Evolutionary conservation across 2,797 vertebrate species (phyloP).

Genomic region (Setipinna tenuifilis): DNA sequence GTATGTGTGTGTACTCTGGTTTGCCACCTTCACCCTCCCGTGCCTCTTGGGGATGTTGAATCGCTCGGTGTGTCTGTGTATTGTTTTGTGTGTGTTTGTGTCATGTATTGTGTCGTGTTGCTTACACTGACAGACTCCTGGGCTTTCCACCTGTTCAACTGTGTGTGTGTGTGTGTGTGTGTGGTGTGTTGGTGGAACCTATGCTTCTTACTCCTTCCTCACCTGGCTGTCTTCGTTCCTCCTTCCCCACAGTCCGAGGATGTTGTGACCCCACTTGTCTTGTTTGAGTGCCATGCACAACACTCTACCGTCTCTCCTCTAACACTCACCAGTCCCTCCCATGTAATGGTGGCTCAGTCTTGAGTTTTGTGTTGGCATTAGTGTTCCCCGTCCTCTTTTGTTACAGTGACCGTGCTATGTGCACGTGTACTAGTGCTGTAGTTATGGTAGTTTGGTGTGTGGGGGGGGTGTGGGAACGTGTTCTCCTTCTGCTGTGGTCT

Average conservation of each 20-base stretch:
- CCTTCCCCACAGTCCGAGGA: not conserved
- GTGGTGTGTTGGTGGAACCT: conserved; percentile 2
- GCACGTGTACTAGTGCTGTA: not conserved
- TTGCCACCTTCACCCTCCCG: not conserved
- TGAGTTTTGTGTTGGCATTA: not conserved
- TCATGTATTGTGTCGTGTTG: not conserved
- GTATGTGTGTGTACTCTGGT: not conserved
- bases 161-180: conserved; percentile 12
- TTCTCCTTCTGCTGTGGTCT: conserved; percentile 9
- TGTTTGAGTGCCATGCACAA: not conserved
- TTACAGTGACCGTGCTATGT: not conserved
- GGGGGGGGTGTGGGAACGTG: not conserved
- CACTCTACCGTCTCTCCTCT: not conserved
- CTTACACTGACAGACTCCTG: not conserved
- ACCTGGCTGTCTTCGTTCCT: not conserved
- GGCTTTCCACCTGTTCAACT: not conserved
- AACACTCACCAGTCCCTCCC: not conserved
- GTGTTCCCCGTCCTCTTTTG: not conserved
- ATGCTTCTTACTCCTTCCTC: not conserved
- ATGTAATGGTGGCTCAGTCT: not conserved
- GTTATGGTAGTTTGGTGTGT: not conserved
- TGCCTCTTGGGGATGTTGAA: conserved; percentile 11
- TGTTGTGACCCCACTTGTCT: not conserved
- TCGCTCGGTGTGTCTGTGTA: not conserved
- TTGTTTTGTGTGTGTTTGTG: not conserved